These are phyloP conservation scores for Poecilia picta DNA, from an alignment of 2,797 vertebrate genomes.

Conservation along the genomic window DNA sequence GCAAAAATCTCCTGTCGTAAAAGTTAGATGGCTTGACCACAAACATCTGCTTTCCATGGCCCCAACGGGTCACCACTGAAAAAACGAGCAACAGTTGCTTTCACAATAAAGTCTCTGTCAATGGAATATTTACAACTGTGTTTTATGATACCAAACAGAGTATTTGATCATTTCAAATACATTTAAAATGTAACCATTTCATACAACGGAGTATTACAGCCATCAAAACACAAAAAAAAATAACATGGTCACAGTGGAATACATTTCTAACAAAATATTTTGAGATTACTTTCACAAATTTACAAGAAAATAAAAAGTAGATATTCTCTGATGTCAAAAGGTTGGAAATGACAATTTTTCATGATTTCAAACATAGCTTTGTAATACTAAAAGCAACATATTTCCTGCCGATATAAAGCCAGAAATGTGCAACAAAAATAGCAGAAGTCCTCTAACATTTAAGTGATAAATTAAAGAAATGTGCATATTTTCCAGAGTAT, in stretches of 20 bases:
- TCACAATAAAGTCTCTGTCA: not conserved
- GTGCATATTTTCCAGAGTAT: not conserved
- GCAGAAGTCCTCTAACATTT: not conserved
- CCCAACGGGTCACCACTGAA: slow-evolving; percentile 89
- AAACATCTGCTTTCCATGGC: slow-evolving; percentile 90
- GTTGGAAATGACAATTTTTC: not conserved
- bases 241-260: not conserved
- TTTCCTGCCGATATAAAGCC: not conserved
- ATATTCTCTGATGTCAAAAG: not conserved
- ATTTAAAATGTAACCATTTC: not conserved
- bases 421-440: not conserved
- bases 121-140: not conserved
- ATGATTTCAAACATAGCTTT: not conserved
- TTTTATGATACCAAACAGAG: not conserved
- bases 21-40: slow-evolving; percentile 84
- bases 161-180: not conserved
- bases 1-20: slow-evolving; percentile 90
- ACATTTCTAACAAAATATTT: not conserved
- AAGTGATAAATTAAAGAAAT: not conserved
- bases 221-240: not conserved
- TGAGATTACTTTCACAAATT: not conserved
- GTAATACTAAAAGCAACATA: not conserved
- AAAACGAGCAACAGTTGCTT: slow-evolving; percentile 17
- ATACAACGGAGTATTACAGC: not conserved
- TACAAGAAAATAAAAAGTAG: not conserved